Conservation (phyloP, 35 echinoderm and acorn worm genomes). For the Amphiura filiformis region DNA sequence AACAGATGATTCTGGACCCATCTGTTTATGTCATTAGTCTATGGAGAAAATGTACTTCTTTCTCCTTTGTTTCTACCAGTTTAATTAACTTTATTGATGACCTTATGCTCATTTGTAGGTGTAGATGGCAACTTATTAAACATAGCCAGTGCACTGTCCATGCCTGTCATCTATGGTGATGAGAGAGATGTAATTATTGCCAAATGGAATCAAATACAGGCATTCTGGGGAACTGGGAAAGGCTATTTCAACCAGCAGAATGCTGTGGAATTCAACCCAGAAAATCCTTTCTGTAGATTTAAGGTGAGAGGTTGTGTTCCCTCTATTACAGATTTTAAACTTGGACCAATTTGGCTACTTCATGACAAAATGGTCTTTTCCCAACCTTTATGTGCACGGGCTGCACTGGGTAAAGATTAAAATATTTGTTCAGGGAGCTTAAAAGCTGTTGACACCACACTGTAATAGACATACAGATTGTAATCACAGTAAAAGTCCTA, state of each 20-base stretch:
- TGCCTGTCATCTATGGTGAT: constrained; percentile 92
- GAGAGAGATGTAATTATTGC: constrained; percentile 79
- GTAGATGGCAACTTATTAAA: constrained; percentile 47
- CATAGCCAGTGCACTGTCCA: constrained; percentile 67
- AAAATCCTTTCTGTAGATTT: constrained; percentile 96
- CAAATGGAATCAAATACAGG: constrained; percentile 97
- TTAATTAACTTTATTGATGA: neutral
- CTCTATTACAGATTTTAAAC: neutral
- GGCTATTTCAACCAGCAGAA: constrained; percentile 84
- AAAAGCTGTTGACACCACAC: too few species aligned
- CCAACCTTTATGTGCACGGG: neutral
- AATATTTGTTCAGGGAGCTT: too few species aligned
- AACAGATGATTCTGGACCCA: neutral
- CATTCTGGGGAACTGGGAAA: constrained; percentile 93
- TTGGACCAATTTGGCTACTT: neutral
- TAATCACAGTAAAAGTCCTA: too few species aligned
- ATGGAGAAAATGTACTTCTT: neutral
- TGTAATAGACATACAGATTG: too few species aligned
- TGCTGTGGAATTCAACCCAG: constrained; percentile 78
- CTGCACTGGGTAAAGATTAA: neutral
- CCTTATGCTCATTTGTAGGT: too few species aligned
- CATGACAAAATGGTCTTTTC: too few species aligned
- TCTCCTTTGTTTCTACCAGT: neutral
- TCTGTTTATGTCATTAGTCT: neutral
- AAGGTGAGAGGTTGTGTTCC: constrained; percentile 47